Evolutionary conservation across 2,888 invertebrate species (phyloP).

Genomic region (Lasioglossum figueresi): DNA sequence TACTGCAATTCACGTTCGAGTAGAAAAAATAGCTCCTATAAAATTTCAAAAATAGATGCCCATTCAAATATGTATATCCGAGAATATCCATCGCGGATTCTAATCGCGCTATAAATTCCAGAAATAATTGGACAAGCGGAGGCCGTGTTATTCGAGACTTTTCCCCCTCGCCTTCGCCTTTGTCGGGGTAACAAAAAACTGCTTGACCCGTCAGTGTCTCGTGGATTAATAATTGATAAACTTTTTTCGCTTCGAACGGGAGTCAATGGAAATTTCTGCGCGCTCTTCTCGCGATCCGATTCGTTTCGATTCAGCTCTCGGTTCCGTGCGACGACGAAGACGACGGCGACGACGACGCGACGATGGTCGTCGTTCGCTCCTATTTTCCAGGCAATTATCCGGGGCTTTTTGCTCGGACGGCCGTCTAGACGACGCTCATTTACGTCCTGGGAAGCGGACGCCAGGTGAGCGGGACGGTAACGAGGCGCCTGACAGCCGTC

Average conservation of each 20-base stretch:
- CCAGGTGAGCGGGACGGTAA: constrained; percentile 48
- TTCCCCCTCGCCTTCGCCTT: neutral
- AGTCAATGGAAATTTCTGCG: constrained; percentile 48
- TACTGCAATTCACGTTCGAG: too few relatives aligned
- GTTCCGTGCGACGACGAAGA: neutral
- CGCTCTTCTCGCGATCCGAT: neutral
- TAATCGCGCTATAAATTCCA: constrained; percentile 1
- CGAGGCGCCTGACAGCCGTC: constrained; percentile 54
- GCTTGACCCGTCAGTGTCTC: constrained; percentile 14
- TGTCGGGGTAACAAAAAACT: neutral
- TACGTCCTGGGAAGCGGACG: constrained; percentile 45
- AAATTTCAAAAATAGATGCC: too few relatives aligned
- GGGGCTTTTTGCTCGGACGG: constrained; percentile 29
- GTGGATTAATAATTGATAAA: constrained; percentile 46
- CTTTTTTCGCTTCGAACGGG: constrained; percentile 1
- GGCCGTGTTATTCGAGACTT: neutral
- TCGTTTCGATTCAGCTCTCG: constrained; percentile 4
- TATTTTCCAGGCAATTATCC: constrained; percentile 54
- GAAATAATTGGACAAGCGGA: neutral
- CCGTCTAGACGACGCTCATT: constrained; percentile 56
- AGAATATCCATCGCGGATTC: neutral
- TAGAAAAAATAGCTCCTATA: too few relatives aligned
- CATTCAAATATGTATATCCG: neutral
- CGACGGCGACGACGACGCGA: neutral
- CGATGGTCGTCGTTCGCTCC: constrained; percentile 9